Evolutionary conservation across 1,140 invertebrate species (phyloP).

Genomic region (Whitmania pigra): DNA sequence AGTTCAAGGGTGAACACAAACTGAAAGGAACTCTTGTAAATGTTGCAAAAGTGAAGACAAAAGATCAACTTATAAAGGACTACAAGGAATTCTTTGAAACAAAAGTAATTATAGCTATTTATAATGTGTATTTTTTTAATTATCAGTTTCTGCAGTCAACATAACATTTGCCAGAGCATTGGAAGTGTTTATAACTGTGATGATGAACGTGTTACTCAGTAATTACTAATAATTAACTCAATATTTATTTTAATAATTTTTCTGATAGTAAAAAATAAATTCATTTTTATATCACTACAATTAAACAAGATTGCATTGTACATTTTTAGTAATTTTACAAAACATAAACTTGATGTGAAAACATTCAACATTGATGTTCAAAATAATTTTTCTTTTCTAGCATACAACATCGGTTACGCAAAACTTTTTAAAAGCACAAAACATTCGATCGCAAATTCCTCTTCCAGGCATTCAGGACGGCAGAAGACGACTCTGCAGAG

Average conservation of each 20-base stretch:
- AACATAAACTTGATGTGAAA: no score
- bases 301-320: no score
- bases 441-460: no score
- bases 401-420: no score
- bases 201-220: neutral
- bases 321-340: no score
- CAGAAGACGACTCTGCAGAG: no score
- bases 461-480: no score
- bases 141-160: neutral
- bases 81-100: constrained; percentile 24
- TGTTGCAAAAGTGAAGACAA: constrained; percentile 24
- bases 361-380: no score
- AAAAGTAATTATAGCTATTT: constrained; percentile 16
- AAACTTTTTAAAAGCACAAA: no score
- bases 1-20: constrained; percentile 25
- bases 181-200: neutral
- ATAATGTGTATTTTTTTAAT: neutral
- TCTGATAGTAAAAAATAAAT: no score
- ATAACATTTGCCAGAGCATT: neutral
- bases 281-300: no score
- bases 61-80: constrained; percentile 21
- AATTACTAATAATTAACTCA: neutral
- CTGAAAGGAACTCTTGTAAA: constrained; percentile 26
- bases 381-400: no score
- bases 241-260: neutral